Base-by-base conservation (phyloP, 1,140 invertebrate genomes). In the Solen grandis region DNA sequence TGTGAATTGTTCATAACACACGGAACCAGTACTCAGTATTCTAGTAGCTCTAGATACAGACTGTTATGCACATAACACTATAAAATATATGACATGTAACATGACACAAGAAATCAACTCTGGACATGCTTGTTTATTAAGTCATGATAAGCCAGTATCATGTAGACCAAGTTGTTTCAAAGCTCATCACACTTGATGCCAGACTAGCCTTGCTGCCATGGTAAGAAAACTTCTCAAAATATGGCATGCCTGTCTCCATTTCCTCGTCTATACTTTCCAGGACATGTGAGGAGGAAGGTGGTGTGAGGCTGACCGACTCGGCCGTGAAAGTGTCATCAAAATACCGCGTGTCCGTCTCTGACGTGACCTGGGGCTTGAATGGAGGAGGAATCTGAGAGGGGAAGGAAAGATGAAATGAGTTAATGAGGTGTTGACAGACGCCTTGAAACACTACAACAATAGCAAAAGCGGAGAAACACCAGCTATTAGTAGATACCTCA, bases 301-400 rank as follows among this genome's bases (percentile, higher is more conserved):
- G 98, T 75, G 98, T 99, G 60, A 99, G 92, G 93, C 98, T 96
- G 13, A 99, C 98, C 86, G 96, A 96, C 92, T 99, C 98, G 68
- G 97, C 97, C n/a, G 98, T 99, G 93, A 99, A 99, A 93, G 99
- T 97, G 76, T 96, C 95, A 93, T 99, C 98, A 93, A 99, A 99
- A 93, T 99, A 98, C 85, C 97, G 94, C 35, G 98, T 99, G 93
- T 99, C 98, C 38, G 96, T 99, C 88, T 99, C 98, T 22, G 96
- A 97, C 60, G 95, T 96, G 59, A 99, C 98, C 93, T 97, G 96
- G 80, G 98, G 98, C 93, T 98, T 98, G 93, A 99, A 99, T 33
- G 98, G 98, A 46, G 93, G 93, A 29, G 86, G 82, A 54, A 93
- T 89, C 89, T 93, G 88, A 75, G 65, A 83, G 66, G 57, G 55